phyloP scores from a whole-genome alignment of 2,113 vertebrate genomes.

The Embiotoca jacksoni region DNA sequence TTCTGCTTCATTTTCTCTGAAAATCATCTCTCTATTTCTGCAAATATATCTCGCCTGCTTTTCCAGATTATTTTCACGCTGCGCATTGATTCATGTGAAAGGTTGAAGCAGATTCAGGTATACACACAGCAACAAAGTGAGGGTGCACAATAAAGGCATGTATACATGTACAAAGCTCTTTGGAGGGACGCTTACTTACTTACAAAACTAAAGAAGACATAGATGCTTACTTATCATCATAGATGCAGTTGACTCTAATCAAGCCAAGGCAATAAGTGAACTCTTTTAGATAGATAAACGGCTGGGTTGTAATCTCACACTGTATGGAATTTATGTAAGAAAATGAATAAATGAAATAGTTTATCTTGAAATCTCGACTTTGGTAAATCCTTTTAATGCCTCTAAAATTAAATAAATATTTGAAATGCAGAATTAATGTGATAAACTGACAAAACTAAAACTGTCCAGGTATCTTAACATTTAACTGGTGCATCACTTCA shows the following conservation, averaged over 20 bases:
- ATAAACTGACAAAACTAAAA: constrained; percentile 16
- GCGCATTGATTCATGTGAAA: constrained; percentile 35
- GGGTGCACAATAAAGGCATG: constrained; percentile 53
- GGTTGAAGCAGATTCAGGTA: constrained; percentile 52
- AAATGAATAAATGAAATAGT: constrained; percentile 76
- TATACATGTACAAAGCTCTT: constrained; percentile 60
- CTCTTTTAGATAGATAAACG: constrained; percentile 73
- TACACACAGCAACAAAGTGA: constrained; percentile 29
- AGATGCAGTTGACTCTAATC: constrained; percentile 49
- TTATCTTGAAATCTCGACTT: constrained; percentile 42
- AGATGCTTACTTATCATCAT: constrained; percentile 47
- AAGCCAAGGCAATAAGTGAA: constrained; percentile 80
- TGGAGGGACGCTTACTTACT: constrained; percentile 44
- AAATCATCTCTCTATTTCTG: constrained; percentile 56
- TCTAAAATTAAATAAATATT: not conserved
- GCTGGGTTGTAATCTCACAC: constrained; percentile 62
- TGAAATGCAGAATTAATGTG: constrained; percentile 5
- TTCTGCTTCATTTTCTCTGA: constrained; percentile 44
- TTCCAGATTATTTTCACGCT: constrained; percentile 35
- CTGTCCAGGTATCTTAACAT: not conserved
- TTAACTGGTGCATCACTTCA: not conserved
- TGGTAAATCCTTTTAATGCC: constrained; percentile 3
- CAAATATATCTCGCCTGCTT: constrained; percentile 67
- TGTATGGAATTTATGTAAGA: constrained; percentile 76
- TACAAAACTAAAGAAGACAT: constrained; percentile 5